Base-by-base conservation (phyloP, 2,888 invertebrate species). In the Xestia ashworthii region DNA sequence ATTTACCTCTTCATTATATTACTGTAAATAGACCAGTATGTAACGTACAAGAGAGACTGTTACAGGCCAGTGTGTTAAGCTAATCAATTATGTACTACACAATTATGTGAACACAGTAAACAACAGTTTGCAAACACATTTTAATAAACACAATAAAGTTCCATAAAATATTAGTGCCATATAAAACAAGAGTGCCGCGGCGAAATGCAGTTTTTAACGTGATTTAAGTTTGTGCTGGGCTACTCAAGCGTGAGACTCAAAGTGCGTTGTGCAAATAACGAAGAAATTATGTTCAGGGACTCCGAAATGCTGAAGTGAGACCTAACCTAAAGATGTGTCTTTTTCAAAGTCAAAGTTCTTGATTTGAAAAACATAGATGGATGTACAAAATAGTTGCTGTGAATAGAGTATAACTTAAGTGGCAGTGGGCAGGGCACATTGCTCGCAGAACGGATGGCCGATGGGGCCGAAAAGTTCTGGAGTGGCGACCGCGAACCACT, bases 161-260 rank as follows among this genome's bases (percentile, higher is more conserved):
- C 8, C n/a, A 44, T 44, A 12, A 66, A 72, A 38, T 50, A 66
- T 50, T 22, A 44, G 14, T 50, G 66, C 19, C 3, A 14, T 25
- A 41, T 14, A 50, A 67, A 66, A 19, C 14, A 50, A 8, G 5
- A 60, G 71, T 74, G 71, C 25, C 3, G 32, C 38, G 41, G 32
- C 38, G 41, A 55, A 6, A 48, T 71, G 25, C 12, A 65, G 44
- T 44, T 65, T 41, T n/a, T 44, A 25, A 44, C 14, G 65, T 65
- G 44, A 44, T 65, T 16, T 25, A 14, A 44, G 14, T 38, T n/a
- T 14, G 71, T 74, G 74, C 48, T 48, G 14, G 19, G 66, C 14
- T 53, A 68, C 4, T 44, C 46, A 74, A 74, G 74, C 71, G 71
- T 74, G 38, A 41, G 69, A n/a, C 22, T 46, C 32, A 48, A 70